Base-by-base conservation (phyloP, 2,888 invertebrate species). In the Omphaloscelis lunosa region DNA sequence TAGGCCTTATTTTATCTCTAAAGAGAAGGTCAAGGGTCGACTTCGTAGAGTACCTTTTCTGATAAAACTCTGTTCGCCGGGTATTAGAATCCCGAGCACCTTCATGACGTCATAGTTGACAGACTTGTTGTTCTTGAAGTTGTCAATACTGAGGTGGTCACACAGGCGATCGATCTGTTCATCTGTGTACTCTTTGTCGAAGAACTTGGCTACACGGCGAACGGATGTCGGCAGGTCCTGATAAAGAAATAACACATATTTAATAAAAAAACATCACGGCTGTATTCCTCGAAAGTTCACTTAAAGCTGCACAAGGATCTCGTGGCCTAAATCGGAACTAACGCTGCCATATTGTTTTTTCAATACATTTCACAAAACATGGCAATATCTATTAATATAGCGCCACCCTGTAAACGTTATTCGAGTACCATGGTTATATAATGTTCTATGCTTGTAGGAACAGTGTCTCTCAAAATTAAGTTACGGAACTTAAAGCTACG, bases 51-150 rank as follows among this genome's bases (percentile, higher is more conserved):
- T 76, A 95, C 98, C 98, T 92, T 97, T 97, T 85, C 98, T 95
- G 0, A 98, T 97, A 89, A 98, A 98, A 5, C 95, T 95, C 73
- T 97, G 97, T 89, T 97, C 97, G 4, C 97, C 97, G 1, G 95
- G 92, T 68, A 96, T 96, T 2, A 97, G 93, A 20, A 98, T 96
- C 2, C 97, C 97, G 7, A 98, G 95, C 1, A 97, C 97, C 86
- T 96, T 97, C 91, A 98, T 96, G 69, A 97, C 97, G 78, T 98
- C 97, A 70, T 97, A 97, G 91, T 99, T 99, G 0, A 99, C 98
- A 11, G 98, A 98, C 68, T 97, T 97, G 94, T 99, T 99, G 23
- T 97, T 97, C 85, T 98, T 98, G 95, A 99, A 99, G 92, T 97
- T 98, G 17, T 98, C 97, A 83, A 99, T 98, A 89, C 97, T 97